phyloP scores from a whole-genome alignment of 1,140 invertebrate genomes.

The Ceratina australensis region DNA sequence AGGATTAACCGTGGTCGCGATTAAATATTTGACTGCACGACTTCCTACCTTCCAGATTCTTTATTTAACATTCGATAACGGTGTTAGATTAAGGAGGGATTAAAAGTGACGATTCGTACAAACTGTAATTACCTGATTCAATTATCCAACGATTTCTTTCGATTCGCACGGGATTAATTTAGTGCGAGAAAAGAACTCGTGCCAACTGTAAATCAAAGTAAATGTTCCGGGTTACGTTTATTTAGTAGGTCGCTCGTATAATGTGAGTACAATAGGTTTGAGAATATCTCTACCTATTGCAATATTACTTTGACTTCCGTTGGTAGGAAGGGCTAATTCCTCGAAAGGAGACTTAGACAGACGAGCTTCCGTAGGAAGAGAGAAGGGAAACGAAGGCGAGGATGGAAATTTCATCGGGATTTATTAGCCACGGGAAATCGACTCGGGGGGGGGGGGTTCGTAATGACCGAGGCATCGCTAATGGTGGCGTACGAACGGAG shows the following conservation, averaged over 20 bases:
- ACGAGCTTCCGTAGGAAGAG: neutral
- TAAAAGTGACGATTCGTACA: constrained; percentile 17
- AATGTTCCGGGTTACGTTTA: neutral
- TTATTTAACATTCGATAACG: constrained; percentile 29
- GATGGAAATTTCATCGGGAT: constrained; percentile 72
- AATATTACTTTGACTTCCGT: neutral
- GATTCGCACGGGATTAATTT: neutral
- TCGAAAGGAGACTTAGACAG: neutral
- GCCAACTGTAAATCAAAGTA: neutral
- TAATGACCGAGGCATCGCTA: constrained; percentile 75
- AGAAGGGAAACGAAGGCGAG: neutral
- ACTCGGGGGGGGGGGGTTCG: constrained; percentile 56
- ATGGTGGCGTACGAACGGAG: constrained; percentile 58
- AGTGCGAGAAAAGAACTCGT: neutral
- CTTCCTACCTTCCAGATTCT: constrained; percentile 7
- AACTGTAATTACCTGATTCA: constrained; percentile 32
- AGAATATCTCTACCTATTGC: neutral
- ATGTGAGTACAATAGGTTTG: too few relatives aligned
- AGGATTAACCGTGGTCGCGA: neutral
- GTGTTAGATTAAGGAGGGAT: neutral
- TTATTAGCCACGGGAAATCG: constrained; percentile 74
- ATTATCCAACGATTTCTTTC: neutral
- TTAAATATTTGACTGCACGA: constrained; percentile 33
- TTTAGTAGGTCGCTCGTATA: too few relatives aligned
- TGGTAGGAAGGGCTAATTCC: neutral